Conservation (phyloP, 2,113 vertebrate genomes). For the Lynx canadensis region DNA sequence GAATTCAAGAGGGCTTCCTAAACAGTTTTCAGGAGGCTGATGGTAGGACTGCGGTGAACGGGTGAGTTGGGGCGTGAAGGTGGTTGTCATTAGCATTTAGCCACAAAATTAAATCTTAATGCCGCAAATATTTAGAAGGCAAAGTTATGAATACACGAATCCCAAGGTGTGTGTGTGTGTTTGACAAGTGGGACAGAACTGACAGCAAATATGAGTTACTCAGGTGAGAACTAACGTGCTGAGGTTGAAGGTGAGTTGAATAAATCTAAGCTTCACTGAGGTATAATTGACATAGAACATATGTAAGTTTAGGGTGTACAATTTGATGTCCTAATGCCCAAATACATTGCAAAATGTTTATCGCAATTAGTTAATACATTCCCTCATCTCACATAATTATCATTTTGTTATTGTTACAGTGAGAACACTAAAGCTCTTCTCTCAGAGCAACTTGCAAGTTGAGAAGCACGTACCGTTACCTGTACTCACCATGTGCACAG, state of each 20-base stretch:
- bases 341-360: background rate
- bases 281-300: background rate
- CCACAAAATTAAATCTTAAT: constrained; percentile 1
- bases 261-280: background rate
- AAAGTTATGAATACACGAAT: background rate
- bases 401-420: background rate
- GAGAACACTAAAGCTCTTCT: background rate
- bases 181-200: background rate
- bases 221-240: background rate
- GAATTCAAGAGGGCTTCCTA: background rate
- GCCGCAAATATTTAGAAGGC: background rate
- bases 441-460: background rate
- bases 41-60: background rate
- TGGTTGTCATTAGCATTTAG: background rate
- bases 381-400: background rate
- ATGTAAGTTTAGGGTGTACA: background rate
- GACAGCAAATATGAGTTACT: background rate
- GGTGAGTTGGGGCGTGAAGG: background rate
- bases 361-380: background rate
- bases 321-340: background rate
- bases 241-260: background rate
- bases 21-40: background rate
- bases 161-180: background rate
- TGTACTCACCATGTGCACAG: background rate
- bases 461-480: background rate